Evolutionary conservation across 2,888 invertebrate species (phyloP).

Genomic region (Callimorpha dominula): DNA sequence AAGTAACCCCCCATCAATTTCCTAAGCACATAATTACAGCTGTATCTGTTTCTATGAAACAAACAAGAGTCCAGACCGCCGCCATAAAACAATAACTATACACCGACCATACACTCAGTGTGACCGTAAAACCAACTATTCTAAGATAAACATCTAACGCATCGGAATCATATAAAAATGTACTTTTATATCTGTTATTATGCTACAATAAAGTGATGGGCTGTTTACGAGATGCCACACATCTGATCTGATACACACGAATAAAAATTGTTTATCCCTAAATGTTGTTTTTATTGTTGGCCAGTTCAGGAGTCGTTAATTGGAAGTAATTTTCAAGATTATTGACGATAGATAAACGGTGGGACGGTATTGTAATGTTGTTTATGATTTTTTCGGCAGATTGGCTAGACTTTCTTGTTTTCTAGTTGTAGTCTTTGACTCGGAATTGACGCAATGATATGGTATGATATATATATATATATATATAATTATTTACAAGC

Average conservation of each 20-base stretch:
- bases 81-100: slow-evolving; percentile 59
- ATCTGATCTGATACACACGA: slow-evolving; percentile 46
- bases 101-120: slow-evolving; percentile 54
- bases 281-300: slow-evolving; percentile 16
- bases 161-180: slow-evolving; percentile 77
- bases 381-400: not conserved
- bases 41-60: slow-evolving; percentile 26
- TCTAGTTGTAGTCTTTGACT: too few species aligned
- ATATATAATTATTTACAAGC: too few species aligned
- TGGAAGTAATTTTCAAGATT: slow-evolving; percentile 23
- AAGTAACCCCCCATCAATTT: not conserved
- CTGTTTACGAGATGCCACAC: slow-evolving; percentile 51
- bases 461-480: too few species aligned
- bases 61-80: slow-evolving; percentile 41
- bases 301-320: slow-evolving; percentile 31
- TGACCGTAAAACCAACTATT: slow-evolving; percentile 66
- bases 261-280: slow-evolving; percentile 50
- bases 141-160: slow-evolving; percentile 78
- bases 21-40: slow-evolving; percentile 15
- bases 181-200: slow-evolving; percentile 79
- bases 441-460: too few species aligned
- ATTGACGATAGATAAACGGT: slow-evolving; percentile 3
- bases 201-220: slow-evolving; percentile 69
- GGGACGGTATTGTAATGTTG: not conserved
- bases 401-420: not conserved